A percentile compares a stretch with the other conserved stretches of the same genome.
Conservation (phyloP, 2,888 invertebrate genomes). For the Sphinx pinastri region DNA sequence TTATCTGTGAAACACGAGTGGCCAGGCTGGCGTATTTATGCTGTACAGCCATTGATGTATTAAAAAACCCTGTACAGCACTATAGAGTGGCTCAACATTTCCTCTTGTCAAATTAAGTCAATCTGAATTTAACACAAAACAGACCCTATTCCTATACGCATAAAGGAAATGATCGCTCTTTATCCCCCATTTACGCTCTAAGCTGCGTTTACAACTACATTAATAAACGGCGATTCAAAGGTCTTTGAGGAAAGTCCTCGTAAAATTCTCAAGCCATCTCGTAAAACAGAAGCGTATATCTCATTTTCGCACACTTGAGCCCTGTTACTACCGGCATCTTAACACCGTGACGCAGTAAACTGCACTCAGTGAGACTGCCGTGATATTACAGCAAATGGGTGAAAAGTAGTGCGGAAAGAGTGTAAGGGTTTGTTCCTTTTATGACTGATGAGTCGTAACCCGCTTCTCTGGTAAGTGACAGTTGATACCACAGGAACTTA, state of each 20-base stretch:
- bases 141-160: background rate
- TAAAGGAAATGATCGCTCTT: background rate
- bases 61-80: too few relatives aligned
- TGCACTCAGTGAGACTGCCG: background rate
- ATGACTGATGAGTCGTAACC: too few relatives aligned
- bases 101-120: too few relatives aligned
- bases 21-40: too few relatives aligned
- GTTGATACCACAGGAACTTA: too few relatives aligned
- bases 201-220: slow-evolving; percentile 1
- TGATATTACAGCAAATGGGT: background rate
- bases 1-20: too few relatives aligned
- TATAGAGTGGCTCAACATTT: too few relatives aligned
- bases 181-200: too few relatives aligned
- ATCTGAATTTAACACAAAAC: background rate
- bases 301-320: slow-evolving; percentile 51
- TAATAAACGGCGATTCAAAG: slow-evolving; percentile 39
- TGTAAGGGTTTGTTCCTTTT: too few relatives aligned
- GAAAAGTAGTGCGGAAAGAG: too few relatives aligned
- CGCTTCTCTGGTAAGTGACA: too few relatives aligned
- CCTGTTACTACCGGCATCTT: slow-evolving; percentile 35
- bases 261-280: slow-evolving; percentile 46
- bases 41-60: too few relatives aligned
- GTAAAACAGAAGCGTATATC: slow-evolving; percentile 50
- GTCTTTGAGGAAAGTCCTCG: slow-evolving; percentile 39
- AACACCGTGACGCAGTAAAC: slow-evolving; percentile 35